Base-by-base conservation (phyloP, 2,797 vertebrate species). In the Trachops cirrhosus region DNA sequence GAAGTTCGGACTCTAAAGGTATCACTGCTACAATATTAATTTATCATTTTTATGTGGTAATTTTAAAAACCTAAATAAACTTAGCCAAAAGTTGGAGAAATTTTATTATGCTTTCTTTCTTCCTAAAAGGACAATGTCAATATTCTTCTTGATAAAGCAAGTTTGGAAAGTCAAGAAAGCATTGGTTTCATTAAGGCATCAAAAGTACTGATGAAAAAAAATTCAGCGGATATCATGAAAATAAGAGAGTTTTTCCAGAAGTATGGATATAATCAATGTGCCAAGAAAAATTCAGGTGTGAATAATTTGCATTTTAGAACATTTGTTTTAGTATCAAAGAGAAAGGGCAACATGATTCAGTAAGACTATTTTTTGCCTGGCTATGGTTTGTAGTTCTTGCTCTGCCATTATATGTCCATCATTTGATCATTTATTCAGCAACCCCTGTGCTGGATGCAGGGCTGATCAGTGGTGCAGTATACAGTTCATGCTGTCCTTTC, bases 1-100 rank as follows among this genome's bases (percentile, higher is more conserved):
- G 99, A 99, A 92, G 98, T 99, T 68, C 96, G 78, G 59, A 89
- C 93, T 93, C 83, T 99, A 12, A 99, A 99, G 99, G 99, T 99
- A 98, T 3, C 0, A 32, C 2, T 96, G 77, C 48, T 94, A 62
- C 1, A 70, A 57, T 89, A 83, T 67, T 91, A 32, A 78, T 62
- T 62, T 74, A 39, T 70, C 22, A 57, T 91, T 91, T 93, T 94
- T 92, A 93, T 80, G 9, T 83, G 32, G 11, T 83, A 50, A 89
- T 89, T 93, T 32, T 29, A n/a, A 86, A 91, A 44, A 50, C 29
- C 34, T 89, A 95, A 89, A 39, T 89, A 89, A 10, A 74, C 37
- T 78, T 80, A 85, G 37, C 92, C 41, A 93, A 85, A 59, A 77
- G 37, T 86, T 59, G 94, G 37, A 93, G n/a, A 79, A 91, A 91